phyloP scores from a whole-genome alignment of 2,888 invertebrate species.

The Athripsodes cinereus region DNA sequence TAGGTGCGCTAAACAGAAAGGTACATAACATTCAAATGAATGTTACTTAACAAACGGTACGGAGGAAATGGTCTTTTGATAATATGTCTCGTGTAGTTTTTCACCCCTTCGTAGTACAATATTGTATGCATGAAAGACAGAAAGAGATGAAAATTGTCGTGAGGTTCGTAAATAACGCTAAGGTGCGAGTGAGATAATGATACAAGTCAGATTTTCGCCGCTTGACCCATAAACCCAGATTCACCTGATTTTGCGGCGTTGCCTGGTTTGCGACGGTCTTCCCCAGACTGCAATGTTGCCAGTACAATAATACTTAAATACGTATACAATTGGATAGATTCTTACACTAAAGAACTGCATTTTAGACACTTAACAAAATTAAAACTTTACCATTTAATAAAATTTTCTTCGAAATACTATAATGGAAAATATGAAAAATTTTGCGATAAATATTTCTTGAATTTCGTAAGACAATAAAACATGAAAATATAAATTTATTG shows the following conservation, averaged over 20 bases:
- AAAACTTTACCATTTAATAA: no score
- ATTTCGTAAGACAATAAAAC: no score
- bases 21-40: not conserved
- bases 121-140: not conserved
- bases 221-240: constrained; percentile 27
- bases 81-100: constrained; percentile 6
- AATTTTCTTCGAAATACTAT: no score
- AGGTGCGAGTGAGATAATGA: constrained; percentile 12
- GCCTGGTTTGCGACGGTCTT: constrained; percentile 6
- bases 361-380: no score
- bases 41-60: not conserved
- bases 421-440: no score
- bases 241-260: constrained; percentile 23
- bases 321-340: no score
- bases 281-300: constrained; percentile 4
- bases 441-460: no score
- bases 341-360: no score
- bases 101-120: not conserved
- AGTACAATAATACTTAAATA: not conserved
- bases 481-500: no score
- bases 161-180: not conserved
- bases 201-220: constrained; percentile 5
- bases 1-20: not conserved
- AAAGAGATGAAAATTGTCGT: constrained; percentile 7
- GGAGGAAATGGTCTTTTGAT: not conserved